These are phyloP conservation scores for Lycopodina hypogea DNA, from an alignment of 37 sponge, comb jelly and placozoan species.

Conservation along the genomic window DNA sequence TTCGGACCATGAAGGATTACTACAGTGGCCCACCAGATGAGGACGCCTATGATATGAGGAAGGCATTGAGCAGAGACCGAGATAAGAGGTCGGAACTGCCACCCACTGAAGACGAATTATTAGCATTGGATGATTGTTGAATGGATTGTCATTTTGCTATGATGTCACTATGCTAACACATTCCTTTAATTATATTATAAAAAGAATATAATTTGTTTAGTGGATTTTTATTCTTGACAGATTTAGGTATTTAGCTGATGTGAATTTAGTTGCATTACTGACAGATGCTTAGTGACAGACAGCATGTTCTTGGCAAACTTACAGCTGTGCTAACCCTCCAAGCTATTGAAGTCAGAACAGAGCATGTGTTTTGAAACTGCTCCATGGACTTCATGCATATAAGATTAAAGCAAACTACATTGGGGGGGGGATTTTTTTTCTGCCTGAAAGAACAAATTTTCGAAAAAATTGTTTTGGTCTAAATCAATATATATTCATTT, in stretches of 20 bases:
- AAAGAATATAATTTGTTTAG: background rate
- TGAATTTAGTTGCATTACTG: no score
- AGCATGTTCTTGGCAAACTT: no score
- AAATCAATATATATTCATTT: no score
- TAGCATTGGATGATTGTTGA: constrained; percentile 24
- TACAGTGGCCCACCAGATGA: constrained; percentile 85
- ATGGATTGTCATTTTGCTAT: background rate
- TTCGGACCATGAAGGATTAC: constrained; percentile 76
- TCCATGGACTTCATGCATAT: no score
- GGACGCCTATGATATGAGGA: constrained; percentile 95
- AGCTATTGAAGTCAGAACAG: no score
- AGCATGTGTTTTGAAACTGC: no score
- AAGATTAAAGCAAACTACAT: no score
- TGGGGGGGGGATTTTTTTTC: no score
- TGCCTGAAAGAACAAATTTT: no score
- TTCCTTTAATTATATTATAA: background rate
- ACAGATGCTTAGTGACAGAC: no score
- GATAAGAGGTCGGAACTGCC: constrained; percentile 72
- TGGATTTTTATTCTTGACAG: background rate
- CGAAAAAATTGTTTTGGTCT: no score
- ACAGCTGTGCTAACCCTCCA: no score
- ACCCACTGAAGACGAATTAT: constrained; percentile 26
- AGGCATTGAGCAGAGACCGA: constrained; percentile 71
- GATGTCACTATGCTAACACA: background rate
- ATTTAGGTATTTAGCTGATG: background rate